Base-by-base conservation (phyloP, 1,140 invertebrate genomes). In the Eurosta solidaginis region DNA sequence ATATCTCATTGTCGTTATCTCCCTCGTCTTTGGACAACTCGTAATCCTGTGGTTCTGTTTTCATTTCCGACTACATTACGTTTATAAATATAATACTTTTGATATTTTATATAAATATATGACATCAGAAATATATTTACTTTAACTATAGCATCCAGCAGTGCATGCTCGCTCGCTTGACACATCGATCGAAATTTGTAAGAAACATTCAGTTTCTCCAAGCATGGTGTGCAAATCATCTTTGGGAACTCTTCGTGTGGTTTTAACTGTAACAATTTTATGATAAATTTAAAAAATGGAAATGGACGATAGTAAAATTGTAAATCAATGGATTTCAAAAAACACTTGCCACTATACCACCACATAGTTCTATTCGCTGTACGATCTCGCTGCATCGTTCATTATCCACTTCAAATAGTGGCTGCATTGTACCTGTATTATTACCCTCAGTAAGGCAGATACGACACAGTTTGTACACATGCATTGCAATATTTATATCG, bases 401-500 rank as follows among this genome's bases (percentile, higher is more conserved):
- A 63, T 86, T 79, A 20, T 82, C 79, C 0, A 82, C 81, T 76
- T 85, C 80, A 42, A 83, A 86, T 1, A 86, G 81, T 1, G 83
- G 83, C 20, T 83, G 80, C 84, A 86, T 86, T 54, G 40, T 80
- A n/a, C 82, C 80, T 22, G 75, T 73, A 45, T 80, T 82, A 47
- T 79, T 81, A 44, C 86, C 83, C 49, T 86, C 85, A 29, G 81
- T 82, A 9, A 86, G 74, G 52, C 85, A 86, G 78, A 86, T 86
- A 29, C 85, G 80, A 76, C 85, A 86, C 77, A 85, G 78, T 80
- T 83, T 81, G 27, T 83, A 82, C 49, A 86, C 83, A 29, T 85
- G 83, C 85, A 86, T 86, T 73, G 12, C 6, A 22, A 29, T 45
- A 29, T 77, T 40, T 77, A 5, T 47, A 29, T 1, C 33, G 36